Evolutionary conservation across 1,140 invertebrate genomes (phyloP).

Genomic region (Zaprionus kolodkinae): DNA sequence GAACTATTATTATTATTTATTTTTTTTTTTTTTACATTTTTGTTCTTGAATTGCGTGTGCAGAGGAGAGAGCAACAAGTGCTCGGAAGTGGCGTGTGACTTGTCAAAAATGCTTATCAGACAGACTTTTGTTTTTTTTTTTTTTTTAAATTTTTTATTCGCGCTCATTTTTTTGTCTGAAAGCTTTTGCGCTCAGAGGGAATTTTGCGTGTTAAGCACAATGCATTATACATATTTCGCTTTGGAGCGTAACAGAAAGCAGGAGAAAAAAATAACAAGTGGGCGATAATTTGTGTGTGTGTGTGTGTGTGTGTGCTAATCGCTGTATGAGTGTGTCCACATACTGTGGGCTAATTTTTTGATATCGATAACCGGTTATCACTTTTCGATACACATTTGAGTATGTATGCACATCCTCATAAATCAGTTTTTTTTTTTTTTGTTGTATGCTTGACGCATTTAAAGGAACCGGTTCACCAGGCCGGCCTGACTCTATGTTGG

Average conservation of each 20-base stretch:
- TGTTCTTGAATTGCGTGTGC: conserved; percentile 22
- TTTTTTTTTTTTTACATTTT: conserved; percentile 7
- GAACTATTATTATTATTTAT: conserved; percentile 21
- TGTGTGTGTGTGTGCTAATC: background rate
- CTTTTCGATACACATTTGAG: conserved; percentile 10
- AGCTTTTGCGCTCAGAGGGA: conserved; percentile 6
- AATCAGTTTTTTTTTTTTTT: conserved; percentile 28
- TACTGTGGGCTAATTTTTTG: background rate
- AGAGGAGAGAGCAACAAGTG: background rate
- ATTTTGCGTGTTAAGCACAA: conserved; percentile 2
- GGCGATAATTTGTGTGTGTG: conserved; percentile 11
- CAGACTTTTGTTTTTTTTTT: conserved; percentile 21
- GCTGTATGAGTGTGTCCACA: background rate
- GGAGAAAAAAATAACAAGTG: conserved; percentile 32
- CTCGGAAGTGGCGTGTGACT: conserved; percentile 32
- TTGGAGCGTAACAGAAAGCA: background rate
- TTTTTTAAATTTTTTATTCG: background rate
- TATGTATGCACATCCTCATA: conserved; percentile 28
- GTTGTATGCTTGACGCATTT: background rate
- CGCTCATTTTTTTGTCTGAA: background rate
- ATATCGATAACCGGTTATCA: conserved; percentile 33
- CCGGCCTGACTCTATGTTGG: conserved; percentile 3
- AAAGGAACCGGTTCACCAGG: conserved; percentile 36
- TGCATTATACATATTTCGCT: conserved; percentile 1
- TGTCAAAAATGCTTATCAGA: conserved; percentile 44